Conservation (phyloP, 2,888 invertebrate genomes). For the Leptura quadrifasciata region DNA sequence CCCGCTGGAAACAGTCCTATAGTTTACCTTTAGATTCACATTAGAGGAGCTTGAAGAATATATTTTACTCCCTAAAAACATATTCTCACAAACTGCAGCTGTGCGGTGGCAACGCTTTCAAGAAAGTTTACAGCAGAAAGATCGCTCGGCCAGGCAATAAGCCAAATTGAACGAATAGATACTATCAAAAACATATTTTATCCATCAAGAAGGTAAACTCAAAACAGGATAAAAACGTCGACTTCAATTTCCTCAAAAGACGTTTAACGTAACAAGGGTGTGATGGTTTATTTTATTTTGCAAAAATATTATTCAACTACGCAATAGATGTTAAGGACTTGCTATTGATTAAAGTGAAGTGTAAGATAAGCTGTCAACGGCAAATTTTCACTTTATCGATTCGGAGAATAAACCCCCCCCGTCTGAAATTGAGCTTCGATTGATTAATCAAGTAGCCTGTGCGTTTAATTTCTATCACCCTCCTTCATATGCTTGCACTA, state of each 20-base stretch:
- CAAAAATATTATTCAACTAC: neutral
- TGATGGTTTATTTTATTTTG: neutral
- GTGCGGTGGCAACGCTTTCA: no score
- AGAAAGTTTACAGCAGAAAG: no score
- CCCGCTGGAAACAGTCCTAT: no score
- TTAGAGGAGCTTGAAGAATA: no score
- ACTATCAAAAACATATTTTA: neutral
- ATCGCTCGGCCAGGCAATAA: neutral
- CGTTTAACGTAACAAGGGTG: conserved; percentile 1
- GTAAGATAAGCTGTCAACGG: neutral
- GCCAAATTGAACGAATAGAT: neutral
- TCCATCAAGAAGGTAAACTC: neutral
- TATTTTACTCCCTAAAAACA: no score
- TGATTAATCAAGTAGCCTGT: conserved; percentile 24
- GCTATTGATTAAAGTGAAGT: conserved; percentile 17
- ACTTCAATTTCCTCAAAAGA: neutral
- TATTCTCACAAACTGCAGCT: no score
- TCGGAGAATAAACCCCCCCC: neutral
- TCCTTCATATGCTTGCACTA: neutral
- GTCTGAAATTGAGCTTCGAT: conserved; percentile 15
- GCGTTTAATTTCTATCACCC: neutral
- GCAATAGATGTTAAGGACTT: neutral
- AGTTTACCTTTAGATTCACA: no score
- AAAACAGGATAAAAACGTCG: neutral
- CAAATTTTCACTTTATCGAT: conserved; percentile 25